Evolutionary conservation across 2,797 vertebrate genomes (phyloP).

Genomic region (Oryzias sinensis): DNA sequence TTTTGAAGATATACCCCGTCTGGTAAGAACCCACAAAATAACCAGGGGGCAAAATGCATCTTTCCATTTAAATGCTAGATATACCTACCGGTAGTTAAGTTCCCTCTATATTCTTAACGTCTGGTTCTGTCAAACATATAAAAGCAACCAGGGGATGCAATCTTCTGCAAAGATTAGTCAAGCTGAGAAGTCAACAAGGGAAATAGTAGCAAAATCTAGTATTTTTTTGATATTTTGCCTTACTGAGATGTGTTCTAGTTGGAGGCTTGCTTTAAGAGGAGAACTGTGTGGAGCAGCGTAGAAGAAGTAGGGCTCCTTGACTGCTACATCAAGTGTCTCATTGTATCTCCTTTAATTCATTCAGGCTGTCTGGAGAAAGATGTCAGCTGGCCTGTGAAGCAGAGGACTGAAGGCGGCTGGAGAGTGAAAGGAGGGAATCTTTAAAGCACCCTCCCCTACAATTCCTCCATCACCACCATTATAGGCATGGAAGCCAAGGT

Average conservation of each 20-base stretch:
- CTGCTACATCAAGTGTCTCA: constrained; percentile 98
- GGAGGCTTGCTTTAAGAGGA: constrained; percentile 79
- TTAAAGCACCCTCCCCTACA: constrained; percentile 85
- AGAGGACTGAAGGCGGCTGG: constrained; percentile 64
- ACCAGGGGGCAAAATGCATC: too few relatives aligned
- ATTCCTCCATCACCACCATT: constrained; percentile 82
- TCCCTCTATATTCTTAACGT: too few relatives aligned
- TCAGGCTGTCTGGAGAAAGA: constrained; percentile 94
- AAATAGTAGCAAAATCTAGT: constrained; percentile 85
- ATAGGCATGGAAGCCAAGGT: constrained; percentile 84
- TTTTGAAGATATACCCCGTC: too few relatives aligned
- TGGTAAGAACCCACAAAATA: too few relatives aligned
- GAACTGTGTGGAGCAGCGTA: constrained; percentile 54
- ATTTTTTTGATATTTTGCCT: constrained; percentile 86
- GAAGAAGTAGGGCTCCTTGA: constrained; percentile 89
- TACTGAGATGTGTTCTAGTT: constrained; percentile 85
- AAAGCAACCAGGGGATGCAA: background rate
- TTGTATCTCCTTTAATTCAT: constrained; percentile 98
- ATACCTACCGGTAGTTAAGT: too few relatives aligned
- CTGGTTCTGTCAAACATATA: background rate
- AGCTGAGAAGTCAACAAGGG: constrained; percentile 78
- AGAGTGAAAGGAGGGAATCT: constrained; percentile 79
- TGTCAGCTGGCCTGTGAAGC: constrained; percentile 93
- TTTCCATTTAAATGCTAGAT: too few relatives aligned
- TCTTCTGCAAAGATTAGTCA: constrained; percentile 15